These are phyloP conservation scores for Ferdinandea cuprea DNA, from an alignment of 2,888 invertebrate species.

Conservation along the genomic window DNA sequence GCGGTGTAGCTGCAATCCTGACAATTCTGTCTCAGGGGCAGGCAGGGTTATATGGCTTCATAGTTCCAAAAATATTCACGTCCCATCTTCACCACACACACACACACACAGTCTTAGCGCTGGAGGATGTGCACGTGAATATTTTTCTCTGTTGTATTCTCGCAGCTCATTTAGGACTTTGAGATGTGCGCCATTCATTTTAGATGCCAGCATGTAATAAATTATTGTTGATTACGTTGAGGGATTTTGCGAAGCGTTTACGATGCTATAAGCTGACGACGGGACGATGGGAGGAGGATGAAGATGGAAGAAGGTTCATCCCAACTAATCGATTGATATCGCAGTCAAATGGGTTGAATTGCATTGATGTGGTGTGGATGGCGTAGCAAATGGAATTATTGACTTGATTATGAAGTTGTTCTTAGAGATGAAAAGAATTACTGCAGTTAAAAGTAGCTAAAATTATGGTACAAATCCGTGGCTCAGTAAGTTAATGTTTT, in stretches of 20 bases:
- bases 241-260: conserved; percentile 39
- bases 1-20: conserved; percentile 30
- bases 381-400: too few relatives aligned
- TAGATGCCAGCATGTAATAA: conserved; percentile 48
- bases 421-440: too few relatives aligned
- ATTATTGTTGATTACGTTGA: conserved; percentile 63
- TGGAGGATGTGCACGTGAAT: conserved; percentile 30
- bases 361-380: too few relatives aligned
- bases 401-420: too few relatives aligned
- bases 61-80: conserved; percentile 43
- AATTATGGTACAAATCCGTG: too few relatives aligned
- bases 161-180: conserved; percentile 61
- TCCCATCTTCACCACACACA: conserved; percentile 2
- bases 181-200: conserved; percentile 68
- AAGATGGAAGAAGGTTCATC: conserved; percentile 27
- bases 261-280: not conserved
- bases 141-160: conserved; percentile 2
- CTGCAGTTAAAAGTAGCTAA: too few relatives aligned
- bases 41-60: not conserved
- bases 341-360: too few relatives aligned
- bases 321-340: conserved; percentile 31
- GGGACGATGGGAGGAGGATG: conserved; percentile 21
- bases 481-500: too few relatives aligned
- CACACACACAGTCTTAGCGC: conserved; percentile 11
- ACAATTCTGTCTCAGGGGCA: conserved; percentile 9